Base-by-base conservation (phyloP, 2,888 invertebrate genomes). In the Pinctada fucata region DNA sequence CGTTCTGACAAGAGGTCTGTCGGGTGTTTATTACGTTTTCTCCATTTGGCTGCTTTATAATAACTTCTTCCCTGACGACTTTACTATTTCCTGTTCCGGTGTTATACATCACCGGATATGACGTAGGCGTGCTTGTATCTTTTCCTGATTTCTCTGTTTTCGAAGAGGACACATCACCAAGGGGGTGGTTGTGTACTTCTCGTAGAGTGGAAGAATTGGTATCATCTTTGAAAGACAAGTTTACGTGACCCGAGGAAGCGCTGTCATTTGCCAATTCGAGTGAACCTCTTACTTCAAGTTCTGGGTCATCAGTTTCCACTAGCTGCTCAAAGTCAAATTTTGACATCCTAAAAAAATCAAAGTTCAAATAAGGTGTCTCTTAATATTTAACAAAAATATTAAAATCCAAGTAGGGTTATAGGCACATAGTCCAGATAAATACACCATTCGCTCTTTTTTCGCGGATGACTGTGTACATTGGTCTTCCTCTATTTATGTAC, bases 11-110 rank as follows among this genome's bases (percentile, higher is more conserved):
- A 69, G 80, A 83, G 47, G 70, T 74, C 65, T 83, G 83, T 66
- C 83, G 83, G 1, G 87, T 88, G 51, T 83, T 71, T 49, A 88
- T 87, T 51, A 85, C 85, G 4, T 78, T 83, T 6, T 83, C 58
- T 4, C 87, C 88, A 8, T 83, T 83, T 10, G 85, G 74, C 68
- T 78, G 78, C 6, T 82, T 75, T 2, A 84, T 76, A 13, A 85
- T 77, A 5, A 85, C 84, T n/a, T 82, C 80, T 63, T 86, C 86
- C 5, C 78, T 81, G 0, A 85, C 81, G 2, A 88, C 84, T 66
- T 74, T 74, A 3, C 65, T 16, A 66, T 63, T 63, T 10, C 74
- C 74, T 3, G 50, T 74, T 66, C 66, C 74, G 48, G 74, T 74
- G n/a, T 65, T 74, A 66, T 74, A 74, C 48, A 74, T 16, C 31